Percentiles rank a stretch among this genome's conserved stretches.
These are phyloP conservation scores for Poecilia gillii DNA, from an alignment of 2,797 vertebrate species.

Conservation along the genomic window DNA sequence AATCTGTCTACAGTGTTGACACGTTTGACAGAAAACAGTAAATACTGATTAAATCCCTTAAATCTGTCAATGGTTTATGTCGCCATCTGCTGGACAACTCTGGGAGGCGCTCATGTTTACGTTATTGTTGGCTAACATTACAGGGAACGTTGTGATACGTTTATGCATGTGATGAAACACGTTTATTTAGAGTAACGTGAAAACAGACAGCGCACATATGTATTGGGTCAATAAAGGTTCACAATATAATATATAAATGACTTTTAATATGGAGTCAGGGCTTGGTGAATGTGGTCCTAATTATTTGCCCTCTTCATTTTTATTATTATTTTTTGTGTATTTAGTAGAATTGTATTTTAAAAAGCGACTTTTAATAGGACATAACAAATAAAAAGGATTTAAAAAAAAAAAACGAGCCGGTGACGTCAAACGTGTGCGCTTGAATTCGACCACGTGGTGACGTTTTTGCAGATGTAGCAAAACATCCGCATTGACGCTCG, in stretches of 20 bases:
- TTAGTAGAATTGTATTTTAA: not conserved
- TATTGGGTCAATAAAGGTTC: not conserved
- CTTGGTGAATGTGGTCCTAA: not conserved
- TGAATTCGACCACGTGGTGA: conserved; percentile 71
- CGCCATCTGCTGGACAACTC: conserved; percentile 2
- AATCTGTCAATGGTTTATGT: not conserved
- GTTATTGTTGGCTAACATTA: not conserved
- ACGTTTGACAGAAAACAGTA: not conserved
- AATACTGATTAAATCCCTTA: not conserved
- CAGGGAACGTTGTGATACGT: not conserved
- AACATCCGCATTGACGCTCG: conserved; percentile 69
- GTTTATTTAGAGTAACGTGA: not conserved
- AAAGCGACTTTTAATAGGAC: not conserved
- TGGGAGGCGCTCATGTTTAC: not conserved
- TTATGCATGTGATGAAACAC: not conserved
- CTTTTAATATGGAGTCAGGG: not conserved
- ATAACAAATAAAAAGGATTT: not conserved
- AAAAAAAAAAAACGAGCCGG: not conserved
- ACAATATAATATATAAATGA: not conserved
- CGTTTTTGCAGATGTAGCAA: conserved; percentile 58
- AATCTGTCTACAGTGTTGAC: not conserved
- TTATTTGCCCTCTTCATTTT: not conserved
- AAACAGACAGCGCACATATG: not conserved
- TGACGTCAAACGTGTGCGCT: conserved; percentile 75
- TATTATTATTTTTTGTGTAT: not conserved